Base-by-base conservation (phyloP, 2,113 vertebrate genomes). In the Hippotragus niger region DNA sequence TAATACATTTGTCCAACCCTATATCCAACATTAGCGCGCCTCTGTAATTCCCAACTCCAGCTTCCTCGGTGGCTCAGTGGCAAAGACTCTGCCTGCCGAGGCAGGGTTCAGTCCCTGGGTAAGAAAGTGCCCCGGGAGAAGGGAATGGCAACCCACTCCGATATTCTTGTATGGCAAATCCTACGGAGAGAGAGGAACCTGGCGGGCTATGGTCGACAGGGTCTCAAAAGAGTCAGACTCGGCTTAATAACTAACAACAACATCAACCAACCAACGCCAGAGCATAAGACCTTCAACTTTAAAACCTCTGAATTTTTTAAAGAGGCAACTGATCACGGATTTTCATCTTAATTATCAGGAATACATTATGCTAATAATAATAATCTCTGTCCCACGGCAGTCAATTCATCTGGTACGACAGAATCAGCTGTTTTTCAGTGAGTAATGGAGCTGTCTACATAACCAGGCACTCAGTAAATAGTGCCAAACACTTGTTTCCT, bases 241-340 rank as follows among this genome's bases (percentile, higher is more conserved):
- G 0, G n/a, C n/a, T 74, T 52, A 40, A 40, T 11, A 71, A 36
- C 64, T 71, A 71, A 40, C n/a, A 36, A 64, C 31, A n/a, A 74
- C n/a, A 43, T n/a, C 92, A 90, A 96, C 71, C 19, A 78, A 90
- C 6, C 36, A 86, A 86, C 12, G 31, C 10, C 40, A 86, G 13
- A 91, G 47, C 78, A 76, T 91, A 91, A 85, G 11, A 17, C 7
- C 14, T 57, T 33, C 14, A 40, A 97, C 60, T 83, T 93, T 83
- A 87, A 95, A 58, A 58, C 27, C 57, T 64, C 45, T 71, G 5
- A 88, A 87, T 43, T 74, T 91, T 96, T 86, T 67, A 96, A 86
- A 23, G 52, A 88, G n/a, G 36, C 23, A 94, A 89, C 7, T 47
- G 58, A 88, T 40, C 60, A 80, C 11, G 25, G n/a, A 17, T 93